Evolutionary conservation across 2,888 invertebrate species (phyloP).

Genomic region (Melipona bicolor): DNA sequence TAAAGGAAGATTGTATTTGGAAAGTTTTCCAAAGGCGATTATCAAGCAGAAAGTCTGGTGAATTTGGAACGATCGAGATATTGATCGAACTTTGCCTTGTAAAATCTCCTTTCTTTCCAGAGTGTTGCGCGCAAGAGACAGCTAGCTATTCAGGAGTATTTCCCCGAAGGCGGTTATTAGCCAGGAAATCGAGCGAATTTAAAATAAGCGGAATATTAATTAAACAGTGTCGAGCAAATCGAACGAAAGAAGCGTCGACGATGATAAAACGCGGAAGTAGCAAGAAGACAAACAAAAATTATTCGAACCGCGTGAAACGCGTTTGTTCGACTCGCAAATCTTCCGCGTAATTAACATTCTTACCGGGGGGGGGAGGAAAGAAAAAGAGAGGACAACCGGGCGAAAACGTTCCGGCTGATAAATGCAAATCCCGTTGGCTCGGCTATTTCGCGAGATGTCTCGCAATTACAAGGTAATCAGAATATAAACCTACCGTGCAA

Average conservation of each 20-base stretch:
- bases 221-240: background rate
- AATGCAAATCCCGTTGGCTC: conserved; percentile 55
- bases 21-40: too few species aligned
- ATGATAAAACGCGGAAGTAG: background rate
- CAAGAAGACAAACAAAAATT: conserved; percentile 9
- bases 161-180: background rate
- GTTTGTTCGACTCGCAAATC: conserved; percentile 51
- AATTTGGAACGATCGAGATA: too few species aligned
- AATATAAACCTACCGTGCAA: conserved; percentile 60
- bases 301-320: conserved; percentile 4
- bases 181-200: background rate
- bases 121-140: too few species aligned
- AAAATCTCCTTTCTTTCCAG: too few species aligned
- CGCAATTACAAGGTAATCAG: conserved; percentile 64
- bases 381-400: conserved; percentile 9
- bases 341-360: conserved; percentile 58
- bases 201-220: background rate
- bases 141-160: too few species aligned
- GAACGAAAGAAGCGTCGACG: background rate
- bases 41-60: too few species aligned
- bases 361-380: conserved; percentile 14
- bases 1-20: too few species aligned
- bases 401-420: conserved; percentile 45
- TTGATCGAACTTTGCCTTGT: too few species aligned
- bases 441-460: conserved; percentile 55